Evolutionary conservation across 2,113 vertebrate species (phyloP).

Genomic region (Oreocharis arfaki): DNA sequence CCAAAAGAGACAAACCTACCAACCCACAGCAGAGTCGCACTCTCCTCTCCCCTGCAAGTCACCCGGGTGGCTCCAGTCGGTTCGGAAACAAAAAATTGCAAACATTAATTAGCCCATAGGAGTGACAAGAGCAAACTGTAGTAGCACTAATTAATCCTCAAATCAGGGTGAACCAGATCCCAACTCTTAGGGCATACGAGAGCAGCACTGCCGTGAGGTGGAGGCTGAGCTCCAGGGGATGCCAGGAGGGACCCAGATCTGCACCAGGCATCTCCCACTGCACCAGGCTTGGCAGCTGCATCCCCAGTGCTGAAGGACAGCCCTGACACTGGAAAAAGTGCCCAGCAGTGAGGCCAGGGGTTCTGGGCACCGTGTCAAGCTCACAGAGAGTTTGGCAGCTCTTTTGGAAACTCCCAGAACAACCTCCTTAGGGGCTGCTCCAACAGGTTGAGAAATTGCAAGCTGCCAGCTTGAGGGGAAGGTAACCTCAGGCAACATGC

Average conservation of each 20-base stretch:
- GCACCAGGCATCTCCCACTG: rapidly evolving
- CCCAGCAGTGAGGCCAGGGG: not conserved
- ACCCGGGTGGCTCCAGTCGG: not conserved
- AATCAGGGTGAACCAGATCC: not conserved
- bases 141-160: not conserved
- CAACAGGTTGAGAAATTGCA: not conserved
- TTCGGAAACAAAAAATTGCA: not conserved
- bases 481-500: not conserved
- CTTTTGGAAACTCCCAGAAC: not conserved
- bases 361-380: not conserved
- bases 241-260: not conserved
- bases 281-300: not conserved
- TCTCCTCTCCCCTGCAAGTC: not conserved
- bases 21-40: rapidly evolving
- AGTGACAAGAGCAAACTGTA: not conserved
- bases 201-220: not conserved
- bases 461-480: not conserved
- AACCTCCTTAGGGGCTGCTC: not conserved
- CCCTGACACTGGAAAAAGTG: not conserved
- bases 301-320: not conserved
- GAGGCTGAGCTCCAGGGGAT: not conserved
- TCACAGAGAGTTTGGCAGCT: not conserved
- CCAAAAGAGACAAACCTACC: not conserved
- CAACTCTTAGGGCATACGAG: not conserved
- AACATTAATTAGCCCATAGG: not conserved